phyloP scores from a whole-genome alignment of 2,113 vertebrate genomes.

The Aythya baeri region DNA sequence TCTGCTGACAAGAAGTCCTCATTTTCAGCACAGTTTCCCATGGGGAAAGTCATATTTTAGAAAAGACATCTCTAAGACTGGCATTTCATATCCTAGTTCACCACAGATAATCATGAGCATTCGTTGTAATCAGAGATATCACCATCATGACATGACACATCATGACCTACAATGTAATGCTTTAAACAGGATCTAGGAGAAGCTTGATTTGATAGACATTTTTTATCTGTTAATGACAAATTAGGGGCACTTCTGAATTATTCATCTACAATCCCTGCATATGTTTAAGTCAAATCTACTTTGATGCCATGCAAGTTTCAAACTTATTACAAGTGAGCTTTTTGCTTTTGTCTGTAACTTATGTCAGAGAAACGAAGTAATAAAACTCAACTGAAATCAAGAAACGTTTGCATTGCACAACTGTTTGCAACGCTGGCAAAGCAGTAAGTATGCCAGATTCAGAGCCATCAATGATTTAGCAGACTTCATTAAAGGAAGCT shows the following conservation, averaged over 20 bases:
- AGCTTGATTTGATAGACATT: conserved; percentile 38
- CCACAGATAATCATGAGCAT: not conserved
- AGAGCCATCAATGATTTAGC: not conserved
- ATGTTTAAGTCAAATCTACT: not conserved
- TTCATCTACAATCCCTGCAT: conserved; percentile 30
- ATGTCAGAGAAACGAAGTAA: not conserved
- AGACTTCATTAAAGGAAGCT: not conserved
- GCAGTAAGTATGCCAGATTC: not conserved
- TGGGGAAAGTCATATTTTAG: not conserved
- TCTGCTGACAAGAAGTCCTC: not conserved
- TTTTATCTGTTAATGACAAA: conserved; percentile 55
- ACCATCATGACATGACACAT: not conserved
- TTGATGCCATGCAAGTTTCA: not conserved
- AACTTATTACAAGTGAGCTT: not conserved
- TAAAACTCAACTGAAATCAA: not conserved
- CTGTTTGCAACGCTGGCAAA: not conserved
- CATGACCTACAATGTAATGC: not conserved
- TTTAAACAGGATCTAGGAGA: not conserved
- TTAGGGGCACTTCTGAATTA: conserved; percentile 47
- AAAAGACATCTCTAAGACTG: not conserved
- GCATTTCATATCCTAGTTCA: not conserved
- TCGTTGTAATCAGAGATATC: not conserved
- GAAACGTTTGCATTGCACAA: not conserved
- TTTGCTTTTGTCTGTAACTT: conserved; percentile 19
- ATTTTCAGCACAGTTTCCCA: not conserved